Base-by-base conservation (phyloP, 2,888 invertebrate species). In the Agonopterix heracliana region DNA sequence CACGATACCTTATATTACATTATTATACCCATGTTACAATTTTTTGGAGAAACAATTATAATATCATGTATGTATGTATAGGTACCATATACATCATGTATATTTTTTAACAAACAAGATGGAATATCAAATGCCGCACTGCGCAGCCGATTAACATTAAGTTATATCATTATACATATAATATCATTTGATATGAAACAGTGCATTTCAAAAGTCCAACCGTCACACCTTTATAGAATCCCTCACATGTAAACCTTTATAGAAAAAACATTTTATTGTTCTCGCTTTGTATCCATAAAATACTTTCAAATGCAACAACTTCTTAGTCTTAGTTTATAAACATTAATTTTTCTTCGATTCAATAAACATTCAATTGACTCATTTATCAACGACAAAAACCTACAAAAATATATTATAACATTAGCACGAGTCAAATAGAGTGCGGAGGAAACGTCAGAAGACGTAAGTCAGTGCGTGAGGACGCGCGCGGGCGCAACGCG, bases 251-350 rank as follows among this genome's bases (percentile, higher is more conserved):
- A 86, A 85, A 87, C 77, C 74, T 86, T 85, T 81, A 78, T 86
- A 85, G 78, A 85, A 87, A 80, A 87, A 87, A 85, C 83, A 79
- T 79, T 79, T 85, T 84, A 86, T 86, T 86, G 86, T 85, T 86
- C 86, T 86, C 84, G 84, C 78, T 84, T 83, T 81, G 84, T 84
- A 85, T 85, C 72, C 83, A 81, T 83, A 86, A 85, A 85, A 86
- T 85, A 86, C 87, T 83, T 86, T 85, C 81, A 87, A 87, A 88
- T 88, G 87, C 87, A 87, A 88, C 86, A 88, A 88, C 82, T 81
- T 81, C 84, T 85, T 86, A 86, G 75, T 82, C 84, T 85, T 86
- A 86, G 63, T 78, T 80, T 82, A 84, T 85, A 84, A 84, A 86
- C 82, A 82, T 85, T 81, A 72, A 61, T 78, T 81, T 83, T 78